Base-by-base conservation (phyloP, 2,113 vertebrate genomes). In the zebrafish (Danio rerio) region DNA sequence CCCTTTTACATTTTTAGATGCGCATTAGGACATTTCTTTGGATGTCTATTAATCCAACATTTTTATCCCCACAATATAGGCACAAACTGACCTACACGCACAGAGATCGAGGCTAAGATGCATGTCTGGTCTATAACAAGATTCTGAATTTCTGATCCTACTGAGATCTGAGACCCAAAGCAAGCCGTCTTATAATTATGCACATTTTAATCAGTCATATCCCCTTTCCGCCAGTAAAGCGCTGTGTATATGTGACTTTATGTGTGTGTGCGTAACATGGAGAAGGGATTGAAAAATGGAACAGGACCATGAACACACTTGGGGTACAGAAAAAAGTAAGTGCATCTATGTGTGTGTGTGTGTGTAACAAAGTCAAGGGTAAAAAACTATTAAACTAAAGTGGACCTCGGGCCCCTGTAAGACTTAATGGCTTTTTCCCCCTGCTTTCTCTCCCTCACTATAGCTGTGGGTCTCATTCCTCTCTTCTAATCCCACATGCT, bases 361-460 rank as follows among this genome's bases (percentile, higher is more conserved):
- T 81, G 47, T 65, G 40, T 72, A 65, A 66, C 73, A 85, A 75
- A 85, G 80, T 85, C 73, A 85, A 81, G 84, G 80, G 73, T 78
- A 78, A 71, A 84, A 85, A 80, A 81, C 66, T 55, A 85, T 82
- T 76, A 72, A 53, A 81, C 79, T 71, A 85, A 81, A 85, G 84
- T 81, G 84, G 74, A 81, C 84, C 80, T 69, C 15, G 16, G 80
- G 79, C 74, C 68, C 80, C 62, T 55, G 50, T 59, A 59, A 15
- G 58, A 81, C 50, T 78, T 78, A 78, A 85, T 85, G 84, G 80
- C 15, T 62, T 78, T 61, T 45, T 76, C 1, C 47, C 31, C 70
- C 21, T 53, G 11, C 71, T 43, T 42, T 62, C 55, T 71, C 50
- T 49, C 80, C 53, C 31, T 74, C 59, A 61, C 66, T 81, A 7